Evolutionary conservation across 2,888 invertebrate genomes (phyloP).

Genomic region (Cheilosia urbana): DNA sequence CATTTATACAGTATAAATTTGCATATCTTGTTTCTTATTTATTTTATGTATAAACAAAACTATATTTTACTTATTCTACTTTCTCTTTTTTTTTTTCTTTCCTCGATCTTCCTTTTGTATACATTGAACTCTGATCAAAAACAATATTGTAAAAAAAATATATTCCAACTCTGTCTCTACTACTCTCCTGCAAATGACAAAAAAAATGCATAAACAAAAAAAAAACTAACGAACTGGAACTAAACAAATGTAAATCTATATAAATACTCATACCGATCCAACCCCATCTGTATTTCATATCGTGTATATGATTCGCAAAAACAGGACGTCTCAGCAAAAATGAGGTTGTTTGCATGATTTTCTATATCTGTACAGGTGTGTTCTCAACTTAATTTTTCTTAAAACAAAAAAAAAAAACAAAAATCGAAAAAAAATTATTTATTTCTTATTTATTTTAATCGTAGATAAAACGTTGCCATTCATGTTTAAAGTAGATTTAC

Average conservation of each 20-base stretch:
- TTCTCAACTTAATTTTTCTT: constrained; percentile 78
- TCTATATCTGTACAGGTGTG: constrained; percentile 84
- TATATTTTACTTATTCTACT: constrained; percentile 75
- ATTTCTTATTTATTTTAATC: constrained; percentile 56
- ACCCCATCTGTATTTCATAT: constrained; percentile 60
- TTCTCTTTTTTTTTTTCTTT: constrained; percentile 77
- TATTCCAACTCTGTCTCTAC: constrained; percentile 66
- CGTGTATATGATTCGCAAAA: constrained; percentile 61
- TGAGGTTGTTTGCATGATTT: constrained; percentile 83
- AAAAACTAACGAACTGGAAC: constrained; percentile 62
- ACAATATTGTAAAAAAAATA: constrained; percentile 47
- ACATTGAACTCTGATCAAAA: constrained; percentile 70
- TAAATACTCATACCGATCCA: constrained; percentile 47
- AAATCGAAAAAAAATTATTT: constrained; percentile 15
- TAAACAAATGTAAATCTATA: constrained; percentile 36
- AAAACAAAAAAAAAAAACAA: constrained; percentile 23
- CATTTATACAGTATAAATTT: constrained; percentile 17
- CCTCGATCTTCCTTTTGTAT: constrained; percentile 76
- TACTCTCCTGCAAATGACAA: constrained; percentile 35
- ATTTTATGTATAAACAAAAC: constrained; percentile 50
- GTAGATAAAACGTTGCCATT: constrained; percentile 59
- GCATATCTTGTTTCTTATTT: constrained; percentile 51
- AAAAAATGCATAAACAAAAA: constrained; percentile 39
- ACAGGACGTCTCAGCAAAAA: constrained; percentile 82
- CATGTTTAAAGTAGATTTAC: constrained; percentile 63